Evolutionary conservation across 2,888 invertebrate species (phyloP), one percentile per base, ranked within the genome.

Genomic region (Morpho deidamia): DNA sequence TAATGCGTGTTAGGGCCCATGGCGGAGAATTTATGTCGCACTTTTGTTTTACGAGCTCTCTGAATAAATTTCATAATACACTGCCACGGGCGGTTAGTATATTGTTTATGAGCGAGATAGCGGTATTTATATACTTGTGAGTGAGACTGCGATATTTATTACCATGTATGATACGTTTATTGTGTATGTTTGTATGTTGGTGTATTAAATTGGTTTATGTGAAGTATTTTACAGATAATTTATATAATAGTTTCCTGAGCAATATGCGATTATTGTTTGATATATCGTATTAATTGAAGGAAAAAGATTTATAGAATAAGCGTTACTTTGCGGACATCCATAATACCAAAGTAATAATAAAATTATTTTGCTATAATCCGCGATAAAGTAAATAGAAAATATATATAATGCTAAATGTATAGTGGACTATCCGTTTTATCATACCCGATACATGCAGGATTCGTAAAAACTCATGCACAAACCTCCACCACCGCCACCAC

Each of bases 21-120:
- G 67, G 71, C 68, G 69, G 77, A 70, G 75, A 78, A 82, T 83
- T 84, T 84, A 83, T 77, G 78, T 76, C 78, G 74, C 74, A 78
- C 81, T 84, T 84, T 83, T 86, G 83, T 86, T 88, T 88, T 86
- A 87, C 78, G 79, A 76, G 69, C 69, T 69, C 69, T 69, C 73
- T 71, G 76, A 79, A 82, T 81, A 79, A 77, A 82, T 81, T 78
- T 79, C 70, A 71, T 76, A 70, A 58, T 56, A 55, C 66, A 59
- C 58, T 55, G 62, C 61, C 59, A 60, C 64, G 64, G 68, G 66
- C 68, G 63, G 66, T 66, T 62, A 67, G 67, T 66, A 63, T 68
- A 68, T 72, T 70, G 68, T 69, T 68, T 72, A 71, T 67, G 71
- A 60, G 47, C 56, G 61, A 65, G 65, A 68, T 70, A 67, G 63